Base-by-base conservation (phyloP, 2,113 vertebrate genomes). In the Cyanistes caeruleus region DNA sequence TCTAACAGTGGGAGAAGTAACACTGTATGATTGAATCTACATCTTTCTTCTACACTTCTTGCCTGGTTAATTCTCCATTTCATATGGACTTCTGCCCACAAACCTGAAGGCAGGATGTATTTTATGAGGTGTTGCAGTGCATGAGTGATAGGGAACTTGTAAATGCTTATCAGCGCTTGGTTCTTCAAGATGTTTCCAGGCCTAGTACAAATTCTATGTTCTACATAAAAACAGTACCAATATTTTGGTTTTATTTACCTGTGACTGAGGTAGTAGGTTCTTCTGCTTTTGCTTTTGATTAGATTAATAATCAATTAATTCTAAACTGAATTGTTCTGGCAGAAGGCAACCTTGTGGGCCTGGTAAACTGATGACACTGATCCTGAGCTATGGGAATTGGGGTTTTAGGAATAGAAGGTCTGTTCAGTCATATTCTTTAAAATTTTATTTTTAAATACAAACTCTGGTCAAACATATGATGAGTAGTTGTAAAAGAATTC, bases 11-110 rank as follows among this genome's bases (percentile, higher is more conserved):
- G 13, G 19, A 64, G n/a, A 6, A 80, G 16, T 80, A 15, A 2
- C 30, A 35, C 3, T 2, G 1, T 39, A n/a, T 1, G 5, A 49
- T 41, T 52, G 37, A 90, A 44, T 13, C 6, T 28, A 1, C 7
- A 23, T 74, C 20, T 89, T 84, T 84, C 21, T 78, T 78, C 41
- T 85, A 7, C 19, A 6, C 35, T 10, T 3, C 10, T 82, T 55
- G 10, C 52, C 67, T 70, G 15, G 4, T 70, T 72, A 75, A 14
- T 75, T 89, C 9, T 64, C 24, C 9, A 18, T 89, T 60, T 89
- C 37, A 28, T 20, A 41, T 13, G 72, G 24, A 65, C 13, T 16
- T 30, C 51, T 56, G 13, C 27, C 41, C 15, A 65, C 25, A 84
- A 73, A 73, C 39, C 44, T 69, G 41, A 79, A 88, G n/a, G 21